Percentiles rank a stretch among this genome's conserved stretches.
These are phyloP conservation scores for Jordanella pulchra DNA, from an alignment of 2,797 vertebrate species.

Conservation along the genomic window DNA sequence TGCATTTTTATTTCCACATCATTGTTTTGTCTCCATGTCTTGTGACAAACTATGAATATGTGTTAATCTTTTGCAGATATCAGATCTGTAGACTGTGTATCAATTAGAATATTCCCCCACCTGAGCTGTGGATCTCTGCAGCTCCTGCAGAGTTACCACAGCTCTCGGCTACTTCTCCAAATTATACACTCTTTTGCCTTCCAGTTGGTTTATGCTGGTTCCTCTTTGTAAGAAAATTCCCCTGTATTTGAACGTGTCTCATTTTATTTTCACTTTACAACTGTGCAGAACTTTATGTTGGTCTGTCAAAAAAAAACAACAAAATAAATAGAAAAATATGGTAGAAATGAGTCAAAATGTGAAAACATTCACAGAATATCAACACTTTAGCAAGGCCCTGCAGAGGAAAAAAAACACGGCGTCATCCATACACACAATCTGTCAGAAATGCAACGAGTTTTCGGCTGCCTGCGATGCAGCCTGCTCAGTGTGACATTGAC, in stretches of 20 bases:
- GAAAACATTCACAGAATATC: background rate
- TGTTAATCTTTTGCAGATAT: background rate
- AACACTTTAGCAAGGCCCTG: slow-evolving; percentile 1
- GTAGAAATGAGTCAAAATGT: background rate
- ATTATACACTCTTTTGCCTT: background rate
- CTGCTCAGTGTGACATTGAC: slow-evolving; percentile 76
- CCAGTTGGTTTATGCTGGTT: background rate
- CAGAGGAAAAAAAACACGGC: slow-evolving; percentile 16
- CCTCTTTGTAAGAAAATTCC: background rate
- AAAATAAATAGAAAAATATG: background rate
- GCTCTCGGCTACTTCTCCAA: background rate
- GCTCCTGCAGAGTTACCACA: background rate
- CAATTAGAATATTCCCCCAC: background rate
- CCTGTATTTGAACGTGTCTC: background rate
- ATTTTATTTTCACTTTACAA: background rate
- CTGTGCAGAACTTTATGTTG: background rate
- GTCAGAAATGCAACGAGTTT: slow-evolving; percentile 58
- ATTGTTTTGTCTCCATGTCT: background rate
- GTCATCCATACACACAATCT: slow-evolving; percentile 48
- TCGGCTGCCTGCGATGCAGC: slow-evolving; percentile 67
- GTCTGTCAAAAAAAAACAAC: background rate
- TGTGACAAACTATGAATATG: background rate
- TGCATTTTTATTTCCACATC: background rate
- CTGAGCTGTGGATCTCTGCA: background rate
- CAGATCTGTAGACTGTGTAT: background rate